Conservation (phyloP, 2,113 vertebrate genomes). For the Serilophus lunatus region DNA sequence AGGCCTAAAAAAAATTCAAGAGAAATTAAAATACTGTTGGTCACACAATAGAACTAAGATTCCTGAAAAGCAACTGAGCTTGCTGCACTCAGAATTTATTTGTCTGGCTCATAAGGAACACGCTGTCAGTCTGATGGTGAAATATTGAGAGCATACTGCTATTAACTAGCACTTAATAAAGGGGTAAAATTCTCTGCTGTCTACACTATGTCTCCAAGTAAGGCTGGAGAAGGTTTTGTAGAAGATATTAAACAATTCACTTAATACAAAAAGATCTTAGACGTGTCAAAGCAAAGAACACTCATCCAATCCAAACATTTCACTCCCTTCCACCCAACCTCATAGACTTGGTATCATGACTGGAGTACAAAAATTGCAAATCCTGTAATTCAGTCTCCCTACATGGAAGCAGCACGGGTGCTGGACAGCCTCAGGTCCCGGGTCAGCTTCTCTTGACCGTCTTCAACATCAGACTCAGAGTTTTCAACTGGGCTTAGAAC, state of each 20-base stretch:
- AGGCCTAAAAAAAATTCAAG: constrained; percentile 79
- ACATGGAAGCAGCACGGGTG: constrained; percentile 93
- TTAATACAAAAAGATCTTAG: neutral
- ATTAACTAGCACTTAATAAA: neutral
- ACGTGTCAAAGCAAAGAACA: neutral
- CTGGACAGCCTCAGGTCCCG: constrained; percentile 90
- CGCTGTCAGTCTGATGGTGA: neutral
- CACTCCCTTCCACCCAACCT: neutral
- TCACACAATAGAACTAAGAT: neutral
- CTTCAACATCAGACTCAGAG: constrained; percentile 79
- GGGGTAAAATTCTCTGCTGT: neutral
- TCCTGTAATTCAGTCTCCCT: neutral
- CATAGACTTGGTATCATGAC: fast-evolving
- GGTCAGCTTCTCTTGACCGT: constrained; percentile 86
- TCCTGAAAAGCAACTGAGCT: neutral
- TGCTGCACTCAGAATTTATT: neutral
- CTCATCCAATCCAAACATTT: neutral
- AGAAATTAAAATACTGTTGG: neutral
- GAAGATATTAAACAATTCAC: neutral
- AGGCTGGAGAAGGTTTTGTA: neutral
- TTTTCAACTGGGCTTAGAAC: constrained; percentile 72
- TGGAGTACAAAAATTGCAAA: neutral
- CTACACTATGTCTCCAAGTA: neutral
- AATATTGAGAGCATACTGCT: neutral
- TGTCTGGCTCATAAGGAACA: neutral